A percentile compares a stretch with the other conserved stretches of the same genome.
Conservation (phyloP, 2,113 vertebrate species). For the Plestiodon gilberti region DNA sequence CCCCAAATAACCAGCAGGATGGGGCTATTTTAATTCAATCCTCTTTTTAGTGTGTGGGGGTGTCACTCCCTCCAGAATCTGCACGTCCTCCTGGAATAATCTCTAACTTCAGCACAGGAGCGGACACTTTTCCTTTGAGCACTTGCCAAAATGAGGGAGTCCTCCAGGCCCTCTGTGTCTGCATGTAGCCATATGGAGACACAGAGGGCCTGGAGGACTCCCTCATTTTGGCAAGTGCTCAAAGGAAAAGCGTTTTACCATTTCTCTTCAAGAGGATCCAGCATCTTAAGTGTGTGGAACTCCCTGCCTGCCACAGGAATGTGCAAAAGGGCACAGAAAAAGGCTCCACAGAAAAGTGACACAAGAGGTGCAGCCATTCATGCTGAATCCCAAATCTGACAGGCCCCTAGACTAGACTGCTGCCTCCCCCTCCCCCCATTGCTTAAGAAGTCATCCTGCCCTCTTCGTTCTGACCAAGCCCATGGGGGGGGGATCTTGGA, state of each 20-base stretch:
- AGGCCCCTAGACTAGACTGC: slow-evolving; percentile 25
- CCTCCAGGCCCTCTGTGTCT: neutral
- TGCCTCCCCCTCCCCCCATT: too few relatives aligned
- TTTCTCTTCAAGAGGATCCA: neutral
- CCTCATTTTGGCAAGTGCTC: too few relatives aligned
- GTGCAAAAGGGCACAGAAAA: too few relatives aligned
- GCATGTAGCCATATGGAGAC: rapidly evolving
- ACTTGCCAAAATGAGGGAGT: too few relatives aligned
- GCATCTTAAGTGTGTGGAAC: slow-evolving; percentile 1
- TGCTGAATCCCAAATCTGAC: too few relatives aligned
- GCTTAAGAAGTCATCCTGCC: slow-evolving; percentile 27
- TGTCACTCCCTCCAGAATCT: neutral
- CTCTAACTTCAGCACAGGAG: neutral
- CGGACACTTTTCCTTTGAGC: neutral
- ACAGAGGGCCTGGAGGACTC: neutral
- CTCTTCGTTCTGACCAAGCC: slow-evolving; percentile 52
- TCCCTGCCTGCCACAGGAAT: too few relatives aligned
- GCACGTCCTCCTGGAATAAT: neutral
- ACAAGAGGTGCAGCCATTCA: too few relatives aligned
- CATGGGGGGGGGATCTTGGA: too few relatives aligned
- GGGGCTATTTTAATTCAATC: neutral
- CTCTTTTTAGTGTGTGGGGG: too few relatives aligned
- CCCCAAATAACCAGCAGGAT: neutral
- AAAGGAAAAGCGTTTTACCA: neutral
- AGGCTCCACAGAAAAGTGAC: too few relatives aligned